These are phyloP conservation scores for Timema cristinae DNA, from an alignment of 2,888 invertebrate species.

Conservation along the genomic window DNA sequence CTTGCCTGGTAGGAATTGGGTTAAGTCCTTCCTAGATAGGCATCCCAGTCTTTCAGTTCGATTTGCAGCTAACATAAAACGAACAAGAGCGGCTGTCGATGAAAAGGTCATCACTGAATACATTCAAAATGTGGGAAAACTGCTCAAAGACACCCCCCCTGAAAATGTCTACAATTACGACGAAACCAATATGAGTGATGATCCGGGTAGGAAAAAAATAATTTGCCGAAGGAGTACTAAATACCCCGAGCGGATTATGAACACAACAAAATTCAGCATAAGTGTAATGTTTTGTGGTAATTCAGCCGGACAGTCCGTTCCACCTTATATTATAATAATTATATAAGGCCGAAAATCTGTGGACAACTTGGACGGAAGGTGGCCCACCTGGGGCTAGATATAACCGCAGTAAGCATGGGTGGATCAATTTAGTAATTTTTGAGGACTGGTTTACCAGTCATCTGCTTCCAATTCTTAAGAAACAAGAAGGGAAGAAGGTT, in stretches of 20 bases:
- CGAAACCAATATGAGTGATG: constrained; percentile 41
- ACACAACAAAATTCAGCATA: too few relatives aligned
- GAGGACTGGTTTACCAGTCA: too few relatives aligned
- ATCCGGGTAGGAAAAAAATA: constrained; percentile 33
- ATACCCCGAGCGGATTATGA: too few relatives aligned
- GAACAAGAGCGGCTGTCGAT: constrained; percentile 18
- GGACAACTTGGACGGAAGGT: constrained; percentile 1
- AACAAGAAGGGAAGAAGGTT: too few relatives aligned
- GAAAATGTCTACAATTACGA: constrained; percentile 40
- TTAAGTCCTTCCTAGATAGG: too few relatives aligned
- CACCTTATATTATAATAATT: background rate
- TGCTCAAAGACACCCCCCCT: constrained; percentile 31
- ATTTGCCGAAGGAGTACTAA: too few relatives aligned
- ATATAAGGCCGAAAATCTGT: background rate
- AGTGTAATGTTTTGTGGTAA: too few relatives aligned
- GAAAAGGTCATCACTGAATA: constrained; percentile 31
- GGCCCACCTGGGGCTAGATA: background rate
- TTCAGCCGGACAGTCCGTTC: too few relatives aligned
- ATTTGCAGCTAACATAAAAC: background rate
- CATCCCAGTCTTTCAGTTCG: too few relatives aligned
- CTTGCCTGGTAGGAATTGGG: too few relatives aligned
- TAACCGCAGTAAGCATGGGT: background rate
- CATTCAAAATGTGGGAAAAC: constrained; percentile 30
- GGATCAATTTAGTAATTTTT: too few relatives aligned
- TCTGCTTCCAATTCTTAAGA: too few relatives aligned